A percentile compares a stretch with the other conserved stretches of the same genome.
Conservation (phyloP, 1,140 invertebrate genomes). For the Penaeus japonicus region DNA sequence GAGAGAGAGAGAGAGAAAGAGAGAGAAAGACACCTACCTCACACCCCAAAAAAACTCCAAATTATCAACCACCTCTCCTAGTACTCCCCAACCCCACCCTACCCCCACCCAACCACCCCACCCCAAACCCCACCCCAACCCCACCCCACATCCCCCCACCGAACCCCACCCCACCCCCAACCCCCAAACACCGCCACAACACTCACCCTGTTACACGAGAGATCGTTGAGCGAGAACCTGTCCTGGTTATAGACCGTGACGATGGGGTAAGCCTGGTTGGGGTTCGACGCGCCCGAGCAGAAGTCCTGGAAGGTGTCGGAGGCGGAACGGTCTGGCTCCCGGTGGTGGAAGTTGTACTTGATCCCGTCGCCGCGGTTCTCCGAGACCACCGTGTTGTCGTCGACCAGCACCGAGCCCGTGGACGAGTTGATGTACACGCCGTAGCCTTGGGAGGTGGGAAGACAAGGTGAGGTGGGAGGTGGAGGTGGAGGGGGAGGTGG, state of each 20-base stretch:
- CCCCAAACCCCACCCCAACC: conserved; percentile 73
- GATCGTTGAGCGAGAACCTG: conserved; percentile 66
- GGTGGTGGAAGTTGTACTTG: conserved; percentile 67
- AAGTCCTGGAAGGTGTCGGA: conserved; percentile 77
- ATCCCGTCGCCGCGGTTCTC: conserved; percentile 88
- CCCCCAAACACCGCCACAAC: conserved; percentile 59
- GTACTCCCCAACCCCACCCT: conserved; percentile 72
- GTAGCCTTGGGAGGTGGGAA: conserved; percentile 71
- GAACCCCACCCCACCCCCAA: conserved; percentile 72
- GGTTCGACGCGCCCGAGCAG: conserved; percentile 81
- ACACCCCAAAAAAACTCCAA: neutral
- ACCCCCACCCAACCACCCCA: neutral
- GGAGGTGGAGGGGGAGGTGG: neutral
- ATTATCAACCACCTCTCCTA: neutral
- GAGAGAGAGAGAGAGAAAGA: no score
- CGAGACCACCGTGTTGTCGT: conserved; percentile 73
- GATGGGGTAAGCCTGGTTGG: conserved; percentile 80
- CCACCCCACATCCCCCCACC: conserved; percentile 66
- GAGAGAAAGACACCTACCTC: no score
- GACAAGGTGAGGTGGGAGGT: neutral
- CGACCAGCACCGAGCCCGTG: conserved; percentile 76
- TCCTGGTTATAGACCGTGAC: conserved; percentile 60
- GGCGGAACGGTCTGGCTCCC: conserved; percentile 60
- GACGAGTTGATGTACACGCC: conserved; percentile 90
- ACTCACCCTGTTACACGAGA: conserved; percentile 78